Base-by-base conservation (phyloP, 1,140 invertebrate species). In the Hypsibius dujardini region DNA sequence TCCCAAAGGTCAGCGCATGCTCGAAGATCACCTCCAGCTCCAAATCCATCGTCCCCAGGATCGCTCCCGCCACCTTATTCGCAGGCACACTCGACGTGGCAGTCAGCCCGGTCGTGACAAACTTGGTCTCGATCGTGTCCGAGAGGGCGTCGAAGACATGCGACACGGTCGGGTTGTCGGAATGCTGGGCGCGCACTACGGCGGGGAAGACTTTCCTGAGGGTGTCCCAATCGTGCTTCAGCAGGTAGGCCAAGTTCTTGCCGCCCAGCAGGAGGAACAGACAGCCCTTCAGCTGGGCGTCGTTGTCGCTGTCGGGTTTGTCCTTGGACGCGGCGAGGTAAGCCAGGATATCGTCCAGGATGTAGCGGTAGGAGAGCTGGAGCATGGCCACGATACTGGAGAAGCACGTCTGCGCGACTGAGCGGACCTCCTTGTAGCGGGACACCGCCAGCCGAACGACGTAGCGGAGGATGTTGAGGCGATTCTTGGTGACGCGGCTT, bases 151-250 rank as follows among this genome's bases (percentile, higher is more conserved):
- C 87, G 70, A 92, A 84, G 47, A 93, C 78, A 56, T 81, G 83
- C 60, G 90, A 85, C 47, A 92, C 86, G 7, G 87, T 89, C 1
- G 85, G 84, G 77, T 91, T 90, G 76, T 92, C 89, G 0, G 87
- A 89, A 70, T 88, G 86, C 73, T 86, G 83, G 1, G 87, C 85
- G 74, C 83, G 77, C 0, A 89, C 81, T 2, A 91, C 73, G 1
- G 85, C 85, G 1, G 89, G 87, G 89, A 67, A 7, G 2, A 91
- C 76, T 45, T 82, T 77, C 42, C 79, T 77, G 1, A 92, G 80
- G 1, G 86, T 81, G 1, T 85, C 80, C 90, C 90, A 95, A 77
- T 90, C 85, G 71, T 86, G 84, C 75, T 86, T 85, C 2, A 85
- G 83, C 1, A 87, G 78, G 3, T 91, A 77, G 1, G 85, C 84